A percentile compares a stretch with the other conserved stretches of the same genome.
Conservation (phyloP, 1,140 invertebrate species). For the Brachionus rubens region DNA sequence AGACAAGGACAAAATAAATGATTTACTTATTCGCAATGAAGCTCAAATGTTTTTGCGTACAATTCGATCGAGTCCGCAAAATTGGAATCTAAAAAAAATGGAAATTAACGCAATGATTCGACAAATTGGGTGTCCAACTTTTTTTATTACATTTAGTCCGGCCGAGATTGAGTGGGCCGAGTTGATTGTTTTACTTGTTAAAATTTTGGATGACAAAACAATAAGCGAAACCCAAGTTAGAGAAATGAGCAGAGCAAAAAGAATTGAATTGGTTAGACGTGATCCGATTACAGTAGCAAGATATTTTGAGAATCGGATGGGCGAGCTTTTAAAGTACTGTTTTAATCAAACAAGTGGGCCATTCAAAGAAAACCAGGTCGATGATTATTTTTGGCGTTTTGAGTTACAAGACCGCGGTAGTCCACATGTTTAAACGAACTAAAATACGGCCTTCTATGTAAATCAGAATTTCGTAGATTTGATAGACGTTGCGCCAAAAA, state of each 20-base stretch:
- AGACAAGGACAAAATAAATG: too few species aligned
- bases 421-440: not conserved
- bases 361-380: not conserved
- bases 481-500: too few species aligned
- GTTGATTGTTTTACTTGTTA: not conserved
- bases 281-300: not conserved
- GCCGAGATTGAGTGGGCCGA: not conserved
- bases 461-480: conserved; percentile 20
- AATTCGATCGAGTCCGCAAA: too few species aligned
- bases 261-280: not conserved
- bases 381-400: conserved; percentile 2
- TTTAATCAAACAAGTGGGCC: not conserved
- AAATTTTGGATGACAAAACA: not conserved
- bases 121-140: too few species aligned
- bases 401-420: too few species aligned
- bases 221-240: not conserved
- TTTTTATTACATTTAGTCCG: too few species aligned
- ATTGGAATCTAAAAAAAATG: too few species aligned
- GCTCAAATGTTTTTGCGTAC: too few species aligned
- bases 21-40: too few species aligned
- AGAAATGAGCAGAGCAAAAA: not conserved
- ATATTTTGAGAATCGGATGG: conserved; percentile 4
- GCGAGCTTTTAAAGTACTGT: not conserved
- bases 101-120: too few species aligned
- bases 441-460: not conserved